Conservation (phyloP, 35 echinoderm and acorn worm genomes). For the Heliocidaris erythrogramma region DNA sequence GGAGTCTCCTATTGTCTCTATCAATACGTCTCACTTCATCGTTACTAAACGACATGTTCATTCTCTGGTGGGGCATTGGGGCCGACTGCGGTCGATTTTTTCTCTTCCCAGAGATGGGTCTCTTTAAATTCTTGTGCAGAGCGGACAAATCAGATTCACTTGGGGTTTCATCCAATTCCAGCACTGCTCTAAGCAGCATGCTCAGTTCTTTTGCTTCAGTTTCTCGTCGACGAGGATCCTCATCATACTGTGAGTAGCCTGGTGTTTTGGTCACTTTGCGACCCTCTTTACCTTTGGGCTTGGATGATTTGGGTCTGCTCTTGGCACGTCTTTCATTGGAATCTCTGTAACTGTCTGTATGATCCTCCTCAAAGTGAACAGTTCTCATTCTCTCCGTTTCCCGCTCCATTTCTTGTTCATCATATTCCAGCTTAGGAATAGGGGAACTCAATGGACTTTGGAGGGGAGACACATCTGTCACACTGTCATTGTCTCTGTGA, state of each 20-base stretch:
- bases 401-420: slow-evolving; percentile 56
- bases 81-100: slow-evolving; percentile 47
- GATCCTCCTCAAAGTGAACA: not conserved
- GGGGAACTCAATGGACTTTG: slow-evolving; percentile 79
- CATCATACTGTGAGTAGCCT: slow-evolving; percentile 54
- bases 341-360: not conserved
- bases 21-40: slow-evolving; percentile 91
- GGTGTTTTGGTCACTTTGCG: slow-evolving; percentile 39
- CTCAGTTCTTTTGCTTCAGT: slow-evolving; percentile 87
- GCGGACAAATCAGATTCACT: slow-evolving; percentile 50
- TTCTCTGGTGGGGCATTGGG: slow-evolving; percentile 80
- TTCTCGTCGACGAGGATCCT: slow-evolving; percentile 42
- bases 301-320: slow-evolving; percentile 32
- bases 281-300: not conserved
- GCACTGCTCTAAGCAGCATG: slow-evolving; percentile 81
- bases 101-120: slow-evolving; percentile 73
- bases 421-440: slow-evolving; percentile 58
- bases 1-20: slow-evolving; percentile 84
- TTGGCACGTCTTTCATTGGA: not conserved
- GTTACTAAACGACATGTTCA: slow-evolving; percentile 99
- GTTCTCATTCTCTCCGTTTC: slow-evolving; percentile 32
- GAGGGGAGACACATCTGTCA: slow-evolving; percentile 96
- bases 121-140: slow-evolving; percentile 60
- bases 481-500: slow-evolving; percentile 81
- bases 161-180: slow-evolving; percentile 90